A percentile compares a stretch with the other conserved stretches of the same genome.
phyloP scores from a whole-genome alignment of 2,888 invertebrate genomes.

The Athalia rosae region DNA sequence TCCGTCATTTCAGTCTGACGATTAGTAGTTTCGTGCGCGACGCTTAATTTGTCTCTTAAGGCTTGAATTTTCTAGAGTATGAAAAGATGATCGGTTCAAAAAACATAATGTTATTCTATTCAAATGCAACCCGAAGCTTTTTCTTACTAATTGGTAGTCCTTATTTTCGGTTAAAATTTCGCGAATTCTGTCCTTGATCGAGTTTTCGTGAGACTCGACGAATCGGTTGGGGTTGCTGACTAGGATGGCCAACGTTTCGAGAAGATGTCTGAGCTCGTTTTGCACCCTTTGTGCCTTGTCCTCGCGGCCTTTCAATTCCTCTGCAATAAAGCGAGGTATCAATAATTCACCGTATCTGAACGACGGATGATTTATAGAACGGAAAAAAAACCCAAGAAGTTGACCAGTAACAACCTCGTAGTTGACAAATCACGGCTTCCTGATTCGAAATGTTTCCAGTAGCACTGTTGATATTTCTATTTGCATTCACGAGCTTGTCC shows the following conservation, averaged over 20 bases:
- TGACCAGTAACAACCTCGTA: constrained; percentile 76
- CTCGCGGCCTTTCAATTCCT: constrained; percentile 82
- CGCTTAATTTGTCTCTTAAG: constrained; percentile 84
- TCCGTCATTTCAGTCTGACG: constrained; percentile 76
- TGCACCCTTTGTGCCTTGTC: constrained; percentile 82
- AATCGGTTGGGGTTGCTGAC: constrained; percentile 83
- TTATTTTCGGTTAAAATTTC: constrained; percentile 87
- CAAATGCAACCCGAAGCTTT: background rate
- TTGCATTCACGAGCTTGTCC: constrained; percentile 80
- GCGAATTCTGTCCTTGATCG: constrained; percentile 86
- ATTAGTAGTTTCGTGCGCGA: constrained; percentile 83
- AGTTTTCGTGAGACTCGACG: constrained; percentile 85
- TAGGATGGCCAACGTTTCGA: constrained; percentile 83
- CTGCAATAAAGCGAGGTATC: constrained; percentile 69
- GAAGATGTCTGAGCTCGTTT: constrained; percentile 80
- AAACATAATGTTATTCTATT: background rate
- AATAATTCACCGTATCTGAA: background rate
- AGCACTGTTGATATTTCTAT: constrained; percentile 80
- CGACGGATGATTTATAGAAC: background rate
- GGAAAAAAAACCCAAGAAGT: too few relatives aligned
- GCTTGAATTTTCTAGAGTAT: constrained; percentile 82
- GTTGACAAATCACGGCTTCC: constrained; percentile 80
- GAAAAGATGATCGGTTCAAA: background rate
- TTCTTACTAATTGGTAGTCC: constrained; percentile 82
- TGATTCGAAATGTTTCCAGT: constrained; percentile 83